Conservation (phyloP, 2,797 vertebrate genomes). For the Parauchenoglanis punctatus region DNA sequence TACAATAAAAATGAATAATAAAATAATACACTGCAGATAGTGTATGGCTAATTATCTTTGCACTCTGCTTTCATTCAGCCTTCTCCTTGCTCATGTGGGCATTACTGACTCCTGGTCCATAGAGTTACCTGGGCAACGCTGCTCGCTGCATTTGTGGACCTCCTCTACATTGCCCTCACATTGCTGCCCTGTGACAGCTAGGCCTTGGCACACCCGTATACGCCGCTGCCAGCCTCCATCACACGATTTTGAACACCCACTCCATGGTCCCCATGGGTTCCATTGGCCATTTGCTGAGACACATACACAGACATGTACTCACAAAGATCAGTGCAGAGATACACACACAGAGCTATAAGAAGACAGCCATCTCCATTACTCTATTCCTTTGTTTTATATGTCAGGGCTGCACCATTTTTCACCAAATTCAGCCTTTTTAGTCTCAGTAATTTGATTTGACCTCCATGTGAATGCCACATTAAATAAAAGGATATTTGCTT, state of each 20-base stretch:
- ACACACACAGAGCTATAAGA: not conserved
- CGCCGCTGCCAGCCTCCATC: constrained; percentile 95
- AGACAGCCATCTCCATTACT: not conserved
- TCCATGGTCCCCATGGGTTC: constrained; percentile 98
- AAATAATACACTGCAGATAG: constrained; percentile 43
- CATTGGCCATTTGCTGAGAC: constrained; percentile 93
- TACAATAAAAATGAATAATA: constrained; percentile 27
- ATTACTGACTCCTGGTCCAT: constrained; percentile 50
- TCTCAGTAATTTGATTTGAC: constrained; percentile 48
- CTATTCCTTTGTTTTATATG: constrained; percentile 10
- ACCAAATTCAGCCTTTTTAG: constrained; percentile 40
- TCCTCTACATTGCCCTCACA: constrained; percentile 93
- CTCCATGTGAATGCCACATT: constrained; percentile 41
- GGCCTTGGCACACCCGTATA: constrained; percentile 89
- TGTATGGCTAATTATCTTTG: constrained; percentile 58
- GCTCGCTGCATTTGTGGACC: constrained; percentile 92
- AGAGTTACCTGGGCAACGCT: constrained; percentile 92
- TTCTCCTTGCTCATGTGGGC: constrained; percentile 28
- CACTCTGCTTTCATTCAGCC: constrained; percentile 49
- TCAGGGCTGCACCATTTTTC: constrained; percentile 11
- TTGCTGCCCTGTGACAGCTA: constrained; percentile 84
- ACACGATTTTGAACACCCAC: constrained; percentile 95
- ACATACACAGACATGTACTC: constrained; percentile 48
- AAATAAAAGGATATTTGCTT: constrained; percentile 8
- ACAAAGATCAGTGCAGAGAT: constrained; percentile 6